Percentiles rank a stretch among this genome's conserved stretches.
Conservation (phyloP, 1,140 invertebrate genomes). For the Halyomorpha halys region DNA sequence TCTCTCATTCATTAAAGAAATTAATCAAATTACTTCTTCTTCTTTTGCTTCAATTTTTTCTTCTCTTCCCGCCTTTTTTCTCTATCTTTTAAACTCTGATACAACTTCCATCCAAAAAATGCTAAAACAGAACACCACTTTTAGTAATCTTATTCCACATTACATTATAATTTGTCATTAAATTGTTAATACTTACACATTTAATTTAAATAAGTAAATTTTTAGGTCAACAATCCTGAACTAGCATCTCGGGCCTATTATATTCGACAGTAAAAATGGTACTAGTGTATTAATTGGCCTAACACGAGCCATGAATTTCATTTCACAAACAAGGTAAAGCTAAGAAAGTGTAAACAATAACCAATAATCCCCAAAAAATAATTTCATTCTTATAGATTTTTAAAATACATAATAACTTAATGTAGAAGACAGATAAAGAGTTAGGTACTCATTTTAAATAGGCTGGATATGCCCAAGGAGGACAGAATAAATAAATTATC, state of each 20-base stretch:
- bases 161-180: not conserved
- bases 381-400: too few relatives aligned
- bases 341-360: too few relatives aligned
- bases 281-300: not conserved
- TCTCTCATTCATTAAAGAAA: too few relatives aligned
- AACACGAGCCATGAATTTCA: not conserved
- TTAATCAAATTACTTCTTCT: slow-evolving; percentile 36
- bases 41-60: slow-evolving; percentile 51
- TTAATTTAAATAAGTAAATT: not conserved
- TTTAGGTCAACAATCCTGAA: not conserved
- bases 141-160: not conserved
- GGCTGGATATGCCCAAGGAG: too few relatives aligned
- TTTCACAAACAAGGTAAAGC: too few relatives aligned
- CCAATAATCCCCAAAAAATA: too few relatives aligned
- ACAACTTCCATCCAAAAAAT: slow-evolving; percentile 73
- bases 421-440: too few relatives aligned
- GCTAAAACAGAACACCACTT: slow-evolving; percentile 47
- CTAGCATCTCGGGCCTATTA: too few relatives aligned
- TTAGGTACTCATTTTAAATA: too few relatives aligned
- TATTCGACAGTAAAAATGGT: not conserved
- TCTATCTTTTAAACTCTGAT: slow-evolving; percentile 61
- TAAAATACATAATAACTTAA: too few relatives aligned
- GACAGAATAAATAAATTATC: too few relatives aligned
- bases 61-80: slow-evolving; percentile 61
- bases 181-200: too few relatives aligned